phyloP scores from a whole-genome alignment of 2,797 vertebrate species.

The Serranus cabrilla region DNA sequence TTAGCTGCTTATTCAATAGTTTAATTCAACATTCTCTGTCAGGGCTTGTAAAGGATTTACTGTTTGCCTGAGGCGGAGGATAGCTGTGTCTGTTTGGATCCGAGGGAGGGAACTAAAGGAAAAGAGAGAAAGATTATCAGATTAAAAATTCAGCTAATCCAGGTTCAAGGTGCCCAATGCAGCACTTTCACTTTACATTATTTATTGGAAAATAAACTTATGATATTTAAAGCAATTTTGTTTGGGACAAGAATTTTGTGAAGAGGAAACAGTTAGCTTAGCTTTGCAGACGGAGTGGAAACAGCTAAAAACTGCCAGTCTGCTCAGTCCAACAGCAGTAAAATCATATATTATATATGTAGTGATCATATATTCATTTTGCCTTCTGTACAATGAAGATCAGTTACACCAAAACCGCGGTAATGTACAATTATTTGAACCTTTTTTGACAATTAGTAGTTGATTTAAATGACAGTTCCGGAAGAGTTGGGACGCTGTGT shows the following conservation, averaged over 20 bases:
- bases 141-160: not conserved
- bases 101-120: not conserved
- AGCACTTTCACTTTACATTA: not conserved
- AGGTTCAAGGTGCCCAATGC: not conserved
- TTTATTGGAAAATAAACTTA: not conserved
- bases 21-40: constrained; percentile 10
- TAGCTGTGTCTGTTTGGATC: not conserved
- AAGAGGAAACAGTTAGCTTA: not conserved
- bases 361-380: no score
- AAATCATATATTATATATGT: no score
- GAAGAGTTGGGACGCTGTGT: no score
- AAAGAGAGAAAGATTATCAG: not conserved
- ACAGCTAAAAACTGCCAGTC: no score
- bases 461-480: no score
- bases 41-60: constrained; percentile 14
- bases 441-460: no score
- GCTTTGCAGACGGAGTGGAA: not conserved
- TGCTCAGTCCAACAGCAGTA: no score
- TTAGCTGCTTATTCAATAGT: not conserved
- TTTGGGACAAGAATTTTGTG: not conserved
- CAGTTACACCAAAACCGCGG: no score
- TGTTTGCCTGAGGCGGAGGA: not conserved
- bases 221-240: not conserved
- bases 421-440: no score
- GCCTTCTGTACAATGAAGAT: no score